These are phyloP conservation scores for Phylloscopus whistleri DNA, from an alignment of 2,113 vertebrate genomes.

Conservation along the genomic window DNA sequence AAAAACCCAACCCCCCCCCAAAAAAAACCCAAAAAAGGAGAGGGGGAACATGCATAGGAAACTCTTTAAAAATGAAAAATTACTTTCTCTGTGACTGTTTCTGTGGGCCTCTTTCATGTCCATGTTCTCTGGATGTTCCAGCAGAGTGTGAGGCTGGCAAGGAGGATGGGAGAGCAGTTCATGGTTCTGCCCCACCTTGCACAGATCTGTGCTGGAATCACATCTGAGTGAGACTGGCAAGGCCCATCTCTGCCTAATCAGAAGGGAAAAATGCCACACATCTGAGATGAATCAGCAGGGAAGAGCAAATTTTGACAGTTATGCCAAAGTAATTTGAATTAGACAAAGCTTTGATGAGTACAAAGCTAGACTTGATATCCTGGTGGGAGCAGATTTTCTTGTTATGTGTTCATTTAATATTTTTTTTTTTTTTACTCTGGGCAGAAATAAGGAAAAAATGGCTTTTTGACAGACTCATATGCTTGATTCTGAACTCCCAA, in stretches of 20 bases:
- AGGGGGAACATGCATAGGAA: neutral
- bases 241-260: neutral
- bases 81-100: neutral
- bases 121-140: neutral
- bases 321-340: neutral
- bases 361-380: neutral
- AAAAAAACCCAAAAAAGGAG: neutral
- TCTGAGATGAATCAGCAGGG: neutral
- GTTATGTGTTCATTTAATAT: neutral
- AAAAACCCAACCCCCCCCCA: no score
- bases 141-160: neutral
- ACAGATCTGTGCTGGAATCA: neutral
- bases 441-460: neutral
- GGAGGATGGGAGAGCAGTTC: neutral
- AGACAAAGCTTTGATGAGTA: conserved; percentile 7
- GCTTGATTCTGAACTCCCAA: neutral
- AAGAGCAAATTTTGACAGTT: neutral
- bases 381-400: neutral
- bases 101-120: neutral
- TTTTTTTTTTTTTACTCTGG: neutral
- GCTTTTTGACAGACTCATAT: neutral
- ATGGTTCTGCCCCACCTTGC: rapidly evolving
- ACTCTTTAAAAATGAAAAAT: neutral
- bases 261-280: neutral
- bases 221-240: neutral